These are phyloP conservation scores for Ips nitidus DNA, from an alignment of 1,140 invertebrate genomes.

Conservation along the genomic window DNA sequence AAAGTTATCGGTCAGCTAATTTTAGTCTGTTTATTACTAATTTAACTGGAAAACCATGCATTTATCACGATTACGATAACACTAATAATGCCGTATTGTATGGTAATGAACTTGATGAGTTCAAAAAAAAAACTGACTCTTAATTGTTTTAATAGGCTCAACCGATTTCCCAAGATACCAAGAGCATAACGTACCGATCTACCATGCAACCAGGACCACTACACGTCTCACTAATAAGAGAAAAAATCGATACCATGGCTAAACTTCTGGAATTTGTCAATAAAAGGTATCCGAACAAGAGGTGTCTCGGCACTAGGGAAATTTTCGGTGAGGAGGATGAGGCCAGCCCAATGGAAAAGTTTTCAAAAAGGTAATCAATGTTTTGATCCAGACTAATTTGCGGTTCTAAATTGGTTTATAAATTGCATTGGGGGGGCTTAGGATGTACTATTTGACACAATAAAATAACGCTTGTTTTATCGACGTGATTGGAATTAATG, in stretches of 20 bases:
- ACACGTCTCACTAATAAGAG: constrained; percentile 70
- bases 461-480: too few species aligned
- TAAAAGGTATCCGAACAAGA: constrained; percentile 69
- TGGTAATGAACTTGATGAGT: too few species aligned
- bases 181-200: constrained; percentile 71
- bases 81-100: too few species aligned
- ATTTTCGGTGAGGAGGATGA: constrained; percentile 94
- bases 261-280: constrained; percentile 80
- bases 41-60: too few species aligned
- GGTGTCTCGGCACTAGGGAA: constrained; percentile 87
- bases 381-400: neutral
- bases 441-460: too few species aligned
- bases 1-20: too few species aligned
- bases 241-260: constrained; percentile 84
- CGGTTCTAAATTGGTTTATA: neutral
- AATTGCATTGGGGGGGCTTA: neutral
- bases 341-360: constrained; percentile 89
- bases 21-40: too few species aligned
- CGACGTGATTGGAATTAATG: too few species aligned
- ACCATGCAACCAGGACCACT: constrained; percentile 65
- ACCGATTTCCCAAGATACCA: constrained; percentile 57
- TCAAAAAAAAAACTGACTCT: neutral
- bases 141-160: constrained; percentile 53
- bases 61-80: too few species aligned
- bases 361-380: constrained; percentile 85